These are phyloP conservation scores for Myanophis thanlyinensis DNA, from an alignment of 2,113 vertebrate genomes.

Conservation along the genomic window DNA sequence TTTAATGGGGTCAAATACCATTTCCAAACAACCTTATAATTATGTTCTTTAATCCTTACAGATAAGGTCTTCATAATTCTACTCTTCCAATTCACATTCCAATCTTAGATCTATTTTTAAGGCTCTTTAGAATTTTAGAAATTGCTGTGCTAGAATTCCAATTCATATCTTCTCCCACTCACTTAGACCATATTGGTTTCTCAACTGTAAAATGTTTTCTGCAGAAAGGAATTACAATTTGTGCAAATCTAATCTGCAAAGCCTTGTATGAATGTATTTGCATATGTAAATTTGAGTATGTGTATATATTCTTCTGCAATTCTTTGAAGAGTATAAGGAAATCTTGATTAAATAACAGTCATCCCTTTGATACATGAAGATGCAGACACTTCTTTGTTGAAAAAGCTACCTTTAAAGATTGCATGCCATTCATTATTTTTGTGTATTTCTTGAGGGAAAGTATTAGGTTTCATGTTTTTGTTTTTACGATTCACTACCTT, in stretches of 20 bases:
- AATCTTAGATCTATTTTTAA: neutral
- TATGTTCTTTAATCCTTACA: too few relatives aligned
- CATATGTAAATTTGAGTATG: neutral
- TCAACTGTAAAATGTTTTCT: neutral
- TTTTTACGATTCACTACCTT: neutral
- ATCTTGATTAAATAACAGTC: neutral
- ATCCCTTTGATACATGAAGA: neutral
- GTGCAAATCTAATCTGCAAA: neutral
- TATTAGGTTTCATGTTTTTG: neutral
- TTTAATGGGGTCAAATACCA: too few relatives aligned
- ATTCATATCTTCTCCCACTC: neutral
- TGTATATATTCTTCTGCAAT: neutral
- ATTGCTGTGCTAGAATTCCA: neutral
- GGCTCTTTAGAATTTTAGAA: neutral
- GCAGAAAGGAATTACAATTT: neutral
- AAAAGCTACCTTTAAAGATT: neutral
- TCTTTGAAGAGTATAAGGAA: neutral
- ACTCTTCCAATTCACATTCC: too few relatives aligned
- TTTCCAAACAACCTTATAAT: too few relatives aligned
- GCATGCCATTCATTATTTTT: neutral
- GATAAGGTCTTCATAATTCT: too few relatives aligned
- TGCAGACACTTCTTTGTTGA: neutral
- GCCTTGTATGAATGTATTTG: neutral
- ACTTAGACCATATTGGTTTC: neutral
- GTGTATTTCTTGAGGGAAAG: neutral